These are phyloP conservation scores for Phaonia tiefii DNA, from an alignment of 2,888 invertebrate genomes.

Conservation along the genomic window DNA sequence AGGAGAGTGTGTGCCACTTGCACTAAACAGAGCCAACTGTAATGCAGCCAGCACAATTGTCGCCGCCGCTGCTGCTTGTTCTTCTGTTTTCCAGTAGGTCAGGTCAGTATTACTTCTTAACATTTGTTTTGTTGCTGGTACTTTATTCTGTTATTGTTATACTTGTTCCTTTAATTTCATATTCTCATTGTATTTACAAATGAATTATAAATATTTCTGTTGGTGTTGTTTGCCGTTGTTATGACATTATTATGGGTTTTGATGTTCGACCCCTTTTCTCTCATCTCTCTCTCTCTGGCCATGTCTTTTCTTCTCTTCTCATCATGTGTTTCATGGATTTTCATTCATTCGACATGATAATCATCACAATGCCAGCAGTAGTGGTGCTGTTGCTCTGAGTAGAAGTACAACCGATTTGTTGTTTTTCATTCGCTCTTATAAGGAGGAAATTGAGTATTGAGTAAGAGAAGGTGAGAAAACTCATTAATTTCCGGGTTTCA, in stretches of 20 bases:
- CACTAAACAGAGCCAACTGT: too few relatives aligned
- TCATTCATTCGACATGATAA: too few relatives aligned
- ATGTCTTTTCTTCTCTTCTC: background rate
- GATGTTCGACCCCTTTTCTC: background rate
- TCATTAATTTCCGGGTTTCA: too few relatives aligned
- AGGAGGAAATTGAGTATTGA: too few relatives aligned
- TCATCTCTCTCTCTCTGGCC: background rate
- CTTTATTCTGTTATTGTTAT: background rate
- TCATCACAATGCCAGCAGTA: too few relatives aligned
- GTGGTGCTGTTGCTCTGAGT: too few relatives aligned
- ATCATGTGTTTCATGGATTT: too few relatives aligned
- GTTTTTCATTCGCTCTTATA: too few relatives aligned
- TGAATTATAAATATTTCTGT: background rate
- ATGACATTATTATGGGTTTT: background rate
- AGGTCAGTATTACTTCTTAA: slow-evolving; percentile 40
- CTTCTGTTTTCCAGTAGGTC: too few relatives aligned
- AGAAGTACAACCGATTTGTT: too few relatives aligned
- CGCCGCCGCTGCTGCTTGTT: background rate
- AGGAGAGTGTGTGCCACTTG: too few relatives aligned
- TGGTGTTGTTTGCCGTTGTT: background rate
- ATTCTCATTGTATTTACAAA: slow-evolving; percentile 27
- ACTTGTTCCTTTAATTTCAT: background rate
- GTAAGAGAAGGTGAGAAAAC: too few relatives aligned
- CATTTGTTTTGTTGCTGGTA: slow-evolving; percentile 1
- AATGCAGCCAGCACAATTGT: background rate